Evolutionary conservation across 2,888 invertebrate genomes (phyloP).

Genomic region (Conus canariensis): DNA sequence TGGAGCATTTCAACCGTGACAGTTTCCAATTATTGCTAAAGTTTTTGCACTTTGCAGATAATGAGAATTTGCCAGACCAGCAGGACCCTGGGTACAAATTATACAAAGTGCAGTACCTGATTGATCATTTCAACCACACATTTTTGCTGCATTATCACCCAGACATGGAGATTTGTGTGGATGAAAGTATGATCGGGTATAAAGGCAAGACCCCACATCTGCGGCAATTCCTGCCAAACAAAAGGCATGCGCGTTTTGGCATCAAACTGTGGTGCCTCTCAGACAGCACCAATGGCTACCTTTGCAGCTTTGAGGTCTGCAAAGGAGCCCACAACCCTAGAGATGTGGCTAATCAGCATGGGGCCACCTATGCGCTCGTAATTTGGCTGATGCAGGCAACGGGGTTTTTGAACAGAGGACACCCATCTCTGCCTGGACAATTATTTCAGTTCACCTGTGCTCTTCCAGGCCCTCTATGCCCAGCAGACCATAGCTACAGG

Average conservation of each 20-base stretch:
- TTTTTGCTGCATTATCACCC: constrained; percentile 6
- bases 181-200: constrained; percentile 26
- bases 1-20: constrained; percentile 5
- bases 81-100: background rate
- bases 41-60: constrained; percentile 20
- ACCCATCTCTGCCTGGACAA: background rate
- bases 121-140: background rate
- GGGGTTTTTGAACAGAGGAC: background rate
- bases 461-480: background rate
- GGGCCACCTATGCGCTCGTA: background rate
- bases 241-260: background rate
- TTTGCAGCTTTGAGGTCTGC: background rate
- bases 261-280: constrained; percentile 15
- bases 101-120: constrained; percentile 15
- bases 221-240: constrained; percentile 29
- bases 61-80: background rate
- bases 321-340: background rate
- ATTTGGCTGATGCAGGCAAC: background rate
- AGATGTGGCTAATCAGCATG: background rate
- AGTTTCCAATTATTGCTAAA: background rate
- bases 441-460: background rate
- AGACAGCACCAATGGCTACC: background rate
- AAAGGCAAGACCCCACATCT: constrained; percentile 31
- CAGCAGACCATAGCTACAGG: background rate
- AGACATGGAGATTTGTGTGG: background rate